Conservation (phyloP, 2,113 vertebrate genomes). For the Platanista minor region DNA sequence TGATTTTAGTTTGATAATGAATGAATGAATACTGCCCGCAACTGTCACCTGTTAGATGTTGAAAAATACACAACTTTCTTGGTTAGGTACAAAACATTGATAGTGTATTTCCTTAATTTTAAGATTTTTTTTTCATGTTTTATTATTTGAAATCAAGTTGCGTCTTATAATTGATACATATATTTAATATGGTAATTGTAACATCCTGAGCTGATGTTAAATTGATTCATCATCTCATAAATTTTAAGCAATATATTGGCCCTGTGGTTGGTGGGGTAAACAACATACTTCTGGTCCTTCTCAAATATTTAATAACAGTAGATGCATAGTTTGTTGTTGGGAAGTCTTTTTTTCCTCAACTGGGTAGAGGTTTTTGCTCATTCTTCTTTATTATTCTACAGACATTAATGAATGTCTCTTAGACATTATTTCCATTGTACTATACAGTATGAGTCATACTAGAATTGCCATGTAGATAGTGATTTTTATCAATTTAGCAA, state of each 20-base stretch:
- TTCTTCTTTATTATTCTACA: not conserved
- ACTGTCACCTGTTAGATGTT: not conserved
- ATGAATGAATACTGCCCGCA: not conserved
- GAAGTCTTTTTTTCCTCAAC: not conserved
- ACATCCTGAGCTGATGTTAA: not conserved
- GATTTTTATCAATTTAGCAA: not conserved
- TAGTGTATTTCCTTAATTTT: not conserved
- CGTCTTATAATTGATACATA: not conserved
- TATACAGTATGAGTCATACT: not conserved
- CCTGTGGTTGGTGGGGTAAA: not conserved
- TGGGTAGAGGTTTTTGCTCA: not conserved
- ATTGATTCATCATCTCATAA: not conserved
- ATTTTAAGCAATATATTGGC: not conserved
- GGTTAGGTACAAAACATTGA: not conserved
- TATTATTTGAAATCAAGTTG: not conserved
- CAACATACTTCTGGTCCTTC: not conserved
- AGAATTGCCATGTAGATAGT: not conserved
- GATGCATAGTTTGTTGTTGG: not conserved
- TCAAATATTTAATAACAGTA: not conserved
- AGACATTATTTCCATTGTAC: not conserved
- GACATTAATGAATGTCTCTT: not conserved
- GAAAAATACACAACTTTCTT: not conserved
- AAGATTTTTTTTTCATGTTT: not conserved
- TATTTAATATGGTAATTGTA: not conserved
- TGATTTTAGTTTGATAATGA: not conserved